A percentile compares a stretch with the other conserved stretches of the same genome.
Evolutionary conservation across 2,113 vertebrate genomes (phyloP).

Genomic region (Montifringilla adamsi): DNA sequence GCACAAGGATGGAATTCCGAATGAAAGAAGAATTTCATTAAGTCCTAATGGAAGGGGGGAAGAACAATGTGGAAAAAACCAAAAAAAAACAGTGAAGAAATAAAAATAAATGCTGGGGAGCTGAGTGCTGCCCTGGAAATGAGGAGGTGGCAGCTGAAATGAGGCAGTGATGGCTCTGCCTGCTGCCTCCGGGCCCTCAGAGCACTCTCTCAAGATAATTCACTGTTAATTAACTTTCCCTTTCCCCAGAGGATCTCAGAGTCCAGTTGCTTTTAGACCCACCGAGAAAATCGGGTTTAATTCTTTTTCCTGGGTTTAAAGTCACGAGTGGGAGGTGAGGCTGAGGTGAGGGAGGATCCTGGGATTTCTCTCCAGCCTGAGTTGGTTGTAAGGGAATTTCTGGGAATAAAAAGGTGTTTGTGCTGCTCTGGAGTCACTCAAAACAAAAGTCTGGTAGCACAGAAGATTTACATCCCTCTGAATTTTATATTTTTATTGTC

Average conservation of each 20-base stretch:
- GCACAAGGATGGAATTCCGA: not conserved
- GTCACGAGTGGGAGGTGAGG: not conserved
- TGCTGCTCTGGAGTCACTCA: not conserved
- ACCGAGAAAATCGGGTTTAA: not conserved
- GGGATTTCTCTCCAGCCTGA: not conserved
- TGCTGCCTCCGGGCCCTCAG: not conserved
- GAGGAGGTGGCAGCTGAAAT: not conserved
- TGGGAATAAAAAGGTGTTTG: not conserved
- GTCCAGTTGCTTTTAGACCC: not conserved
- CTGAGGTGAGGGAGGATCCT: not conserved
- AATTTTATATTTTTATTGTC: not conserved
- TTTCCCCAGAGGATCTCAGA: not conserved
- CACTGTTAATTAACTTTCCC: slow-evolving; percentile 19
- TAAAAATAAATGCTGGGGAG: not conserved
- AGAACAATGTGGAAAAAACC: not conserved
- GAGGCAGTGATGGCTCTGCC: not conserved
- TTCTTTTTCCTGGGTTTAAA: not conserved
- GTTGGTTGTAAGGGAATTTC: not conserved
- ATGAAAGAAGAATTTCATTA: not conserved
- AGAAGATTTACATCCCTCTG: not conserved
- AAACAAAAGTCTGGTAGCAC: too few species aligned
- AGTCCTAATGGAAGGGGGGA: not conserved
- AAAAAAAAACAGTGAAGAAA: not conserved
- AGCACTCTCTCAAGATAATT: not conserved
- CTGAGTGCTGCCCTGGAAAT: not conserved